A percentile compares a stretch with the other conserved stretches of the same genome.
These are phyloP conservation scores for Chelidonichthys spinosus DNA, from an alignment of 2,797 vertebrate species.

Conservation along the genomic window DNA sequence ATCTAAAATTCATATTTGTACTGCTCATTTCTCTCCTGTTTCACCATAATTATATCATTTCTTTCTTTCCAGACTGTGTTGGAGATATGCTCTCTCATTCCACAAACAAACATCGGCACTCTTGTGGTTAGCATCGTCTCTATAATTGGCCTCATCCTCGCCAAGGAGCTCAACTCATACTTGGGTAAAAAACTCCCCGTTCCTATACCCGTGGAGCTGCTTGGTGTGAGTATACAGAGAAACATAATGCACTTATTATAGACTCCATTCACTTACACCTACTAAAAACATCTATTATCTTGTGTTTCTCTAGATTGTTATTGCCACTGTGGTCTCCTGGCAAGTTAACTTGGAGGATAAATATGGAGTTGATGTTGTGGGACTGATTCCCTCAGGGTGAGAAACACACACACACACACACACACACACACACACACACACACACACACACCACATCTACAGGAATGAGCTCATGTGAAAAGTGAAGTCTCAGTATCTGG, in stretches of 20 bases:
- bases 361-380: conserved; percentile 89
- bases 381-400: conserved; percentile 92
- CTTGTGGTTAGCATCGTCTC: conserved; percentile 88
- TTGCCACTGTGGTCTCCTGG: conserved; percentile 90
- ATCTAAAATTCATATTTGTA: not conserved
- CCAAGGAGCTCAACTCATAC: conserved; percentile 90
- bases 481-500: not conserved
- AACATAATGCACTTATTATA: not conserved
- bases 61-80: conserved; percentile 84
- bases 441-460: not conserved
- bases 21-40: conserved; percentile 20
- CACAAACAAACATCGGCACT: conserved; percentile 86
- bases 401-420: conserved; percentile 45
- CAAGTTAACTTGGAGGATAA: conserved; percentile 75
- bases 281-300: not conserved
- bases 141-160: conserved; percentile 83
- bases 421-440: not conserved
- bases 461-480: not conserved
- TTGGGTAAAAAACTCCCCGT: conserved; percentile 85
- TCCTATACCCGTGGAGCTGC: conserved; percentile 92
- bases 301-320: conserved; percentile 82
- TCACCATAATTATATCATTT: conserved; percentile 28
- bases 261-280: not conserved
- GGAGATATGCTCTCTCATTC: conserved; percentile 86
- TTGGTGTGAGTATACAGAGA: conserved; percentile 83